phyloP scores from a whole-genome alignment of 2,113 vertebrate species.

The Coracopsis vasa region DNA sequence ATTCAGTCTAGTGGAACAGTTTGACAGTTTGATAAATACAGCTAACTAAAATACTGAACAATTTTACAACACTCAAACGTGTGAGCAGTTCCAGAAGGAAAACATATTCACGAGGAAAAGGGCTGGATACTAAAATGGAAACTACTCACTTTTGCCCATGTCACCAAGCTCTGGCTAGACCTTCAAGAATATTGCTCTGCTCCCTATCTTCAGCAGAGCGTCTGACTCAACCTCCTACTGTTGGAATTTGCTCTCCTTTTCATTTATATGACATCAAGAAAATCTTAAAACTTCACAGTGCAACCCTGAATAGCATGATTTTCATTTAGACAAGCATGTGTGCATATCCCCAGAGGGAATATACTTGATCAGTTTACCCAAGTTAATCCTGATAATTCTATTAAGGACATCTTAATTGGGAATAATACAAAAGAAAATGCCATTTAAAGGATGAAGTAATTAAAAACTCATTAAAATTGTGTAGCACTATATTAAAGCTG shows the following conservation, averaged over 20 bases:
- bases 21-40: neutral
- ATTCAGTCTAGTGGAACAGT: neutral
- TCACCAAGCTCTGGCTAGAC: neutral
- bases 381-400: slow-evolving; percentile 38
- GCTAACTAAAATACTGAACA: neutral
- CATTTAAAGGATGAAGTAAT: neutral
- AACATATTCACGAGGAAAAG: neutral
- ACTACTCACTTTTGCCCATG: neutral
- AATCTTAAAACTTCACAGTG: neutral
- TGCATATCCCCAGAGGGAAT: neutral
- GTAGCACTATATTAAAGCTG: neutral
- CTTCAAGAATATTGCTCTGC: neutral
- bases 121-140: neutral
- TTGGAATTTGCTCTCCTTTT: neutral
- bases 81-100: neutral
- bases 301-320: neutral
- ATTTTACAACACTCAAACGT: neutral
- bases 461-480: neutral
- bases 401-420: slow-evolving; percentile 22
- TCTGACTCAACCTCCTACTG: neutral
- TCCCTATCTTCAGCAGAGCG: neutral
- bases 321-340: neutral
- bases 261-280: neutral
- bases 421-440: slow-evolving; percentile 22
- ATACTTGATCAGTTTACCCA: neutral